phyloP scores from a whole-genome alignment of 2,113 vertebrate genomes.

The Zosterops hypoxanthus region DNA sequence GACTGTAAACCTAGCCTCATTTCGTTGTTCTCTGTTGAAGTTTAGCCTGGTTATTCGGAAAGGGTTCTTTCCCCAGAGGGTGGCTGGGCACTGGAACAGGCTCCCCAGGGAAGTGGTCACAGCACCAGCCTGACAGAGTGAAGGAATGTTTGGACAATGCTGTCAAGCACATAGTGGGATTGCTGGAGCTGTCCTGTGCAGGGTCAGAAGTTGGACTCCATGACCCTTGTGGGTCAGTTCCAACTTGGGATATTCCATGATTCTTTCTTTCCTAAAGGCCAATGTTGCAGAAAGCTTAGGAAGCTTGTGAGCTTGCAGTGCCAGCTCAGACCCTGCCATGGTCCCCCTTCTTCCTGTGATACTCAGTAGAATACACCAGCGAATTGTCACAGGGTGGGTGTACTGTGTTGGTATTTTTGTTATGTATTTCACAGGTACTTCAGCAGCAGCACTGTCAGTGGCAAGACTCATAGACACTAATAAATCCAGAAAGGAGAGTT shows the following conservation, averaged over 20 bases:
- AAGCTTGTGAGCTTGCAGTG: not conserved
- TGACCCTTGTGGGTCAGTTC: not conserved
- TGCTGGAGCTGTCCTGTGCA: not conserved
- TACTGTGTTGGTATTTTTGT: not conserved
- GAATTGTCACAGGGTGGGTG: not conserved
- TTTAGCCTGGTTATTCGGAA: not conserved
- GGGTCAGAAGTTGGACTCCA: not conserved
- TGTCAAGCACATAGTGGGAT: not conserved
- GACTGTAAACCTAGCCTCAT: not conserved
- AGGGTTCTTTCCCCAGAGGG: not conserved
- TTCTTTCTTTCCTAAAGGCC: not conserved
- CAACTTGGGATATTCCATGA: rapidly evolving
- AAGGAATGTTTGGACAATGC: not conserved
- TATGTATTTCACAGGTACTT: rapidly evolving
- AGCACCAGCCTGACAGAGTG: not conserved
- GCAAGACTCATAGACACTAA: rapidly evolving
- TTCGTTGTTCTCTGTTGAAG: not conserved
- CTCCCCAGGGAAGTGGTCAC: not conserved
- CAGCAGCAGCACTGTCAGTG: not conserved
- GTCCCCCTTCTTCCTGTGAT: not conserved
- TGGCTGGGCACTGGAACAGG: not conserved
- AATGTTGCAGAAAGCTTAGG: not conserved
- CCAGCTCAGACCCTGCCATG: not conserved
- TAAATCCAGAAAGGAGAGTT: not conserved
- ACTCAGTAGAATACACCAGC: not conserved